Conservation (phyloP, 1,140 invertebrate genomes). For the Rhagoletis zephyria region DNA sequence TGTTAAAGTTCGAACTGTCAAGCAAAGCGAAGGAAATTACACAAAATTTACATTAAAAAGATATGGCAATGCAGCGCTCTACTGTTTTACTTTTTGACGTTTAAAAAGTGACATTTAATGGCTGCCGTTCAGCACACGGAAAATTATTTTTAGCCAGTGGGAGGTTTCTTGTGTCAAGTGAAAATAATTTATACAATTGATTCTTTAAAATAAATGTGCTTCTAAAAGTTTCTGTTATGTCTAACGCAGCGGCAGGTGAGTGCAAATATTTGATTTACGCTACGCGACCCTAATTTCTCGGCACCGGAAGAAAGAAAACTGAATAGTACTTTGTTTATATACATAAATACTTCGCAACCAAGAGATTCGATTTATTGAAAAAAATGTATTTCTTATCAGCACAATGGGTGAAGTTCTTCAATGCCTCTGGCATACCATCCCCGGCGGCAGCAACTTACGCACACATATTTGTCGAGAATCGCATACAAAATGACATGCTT, state of each 20-base stretch:
- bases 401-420: conserved; percentile 85
- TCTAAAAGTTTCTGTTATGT: conserved; percentile 3
- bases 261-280: neutral
- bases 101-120: conserved; percentile 15
- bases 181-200: neutral
- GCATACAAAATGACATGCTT: conserved; percentile 86
- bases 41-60: too few species aligned
- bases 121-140: neutral
- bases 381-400: conserved; percentile 58
- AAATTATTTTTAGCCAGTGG: conserved; percentile 30
- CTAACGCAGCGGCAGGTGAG: conserved; percentile 42
- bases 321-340: too few species aligned
- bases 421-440: conserved; percentile 83
- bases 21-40: too few species aligned
- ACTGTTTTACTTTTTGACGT: neutral
- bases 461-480: conserved; percentile 85
- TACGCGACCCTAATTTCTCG: too few species aligned
- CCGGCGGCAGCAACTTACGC: conserved; percentile 85
- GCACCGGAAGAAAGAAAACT: too few species aligned
- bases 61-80: too few species aligned
- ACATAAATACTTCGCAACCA: too few species aligned
- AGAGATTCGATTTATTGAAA: neutral
- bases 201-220: neutral
- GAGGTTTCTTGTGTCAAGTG: neutral
- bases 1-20: too few species aligned